Percentiles rank a stretch among this genome's conserved stretches.
These are phyloP conservation scores for Pteria penguin DNA, from an alignment of 2,888 invertebrate genomes.

Conservation along the genomic window DNA sequence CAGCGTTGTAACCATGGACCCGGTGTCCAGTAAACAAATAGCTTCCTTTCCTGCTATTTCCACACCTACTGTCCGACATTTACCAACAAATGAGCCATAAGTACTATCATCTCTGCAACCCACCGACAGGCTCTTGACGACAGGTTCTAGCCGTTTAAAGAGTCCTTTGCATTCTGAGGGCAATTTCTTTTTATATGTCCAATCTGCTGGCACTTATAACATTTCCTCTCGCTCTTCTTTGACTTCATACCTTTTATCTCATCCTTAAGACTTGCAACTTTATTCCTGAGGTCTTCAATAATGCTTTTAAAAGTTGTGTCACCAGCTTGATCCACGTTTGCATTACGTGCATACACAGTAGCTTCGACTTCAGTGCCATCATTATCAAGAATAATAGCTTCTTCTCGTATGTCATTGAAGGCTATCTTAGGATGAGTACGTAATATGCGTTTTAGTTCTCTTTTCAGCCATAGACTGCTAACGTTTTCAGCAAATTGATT, in stretches of 20 bases:
- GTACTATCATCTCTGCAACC: background rate
- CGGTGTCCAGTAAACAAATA: slow-evolving; percentile 18
- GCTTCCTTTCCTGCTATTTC: slow-evolving; percentile 2
- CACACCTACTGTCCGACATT: slow-evolving; percentile 1
- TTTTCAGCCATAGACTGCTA: slow-evolving; percentile 3
- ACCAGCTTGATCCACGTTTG: too few relatives aligned
- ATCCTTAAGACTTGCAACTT: slow-evolving; percentile 7
- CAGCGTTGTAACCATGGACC: slow-evolving; percentile 21
- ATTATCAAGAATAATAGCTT: slow-evolving; percentile 1
- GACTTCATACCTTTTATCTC: background rate
- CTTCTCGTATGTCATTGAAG: slow-evolving; percentile 18
- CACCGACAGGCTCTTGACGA: slow-evolving; percentile 7
- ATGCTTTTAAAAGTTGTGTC: background rate
- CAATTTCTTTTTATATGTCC: slow-evolving; percentile 20
- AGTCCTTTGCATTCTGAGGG: background rate
- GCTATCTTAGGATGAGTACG: background rate
- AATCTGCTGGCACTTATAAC: background rate
- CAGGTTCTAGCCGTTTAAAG: slow-evolving; percentile 15
- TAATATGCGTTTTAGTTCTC: slow-evolving; percentile 4
- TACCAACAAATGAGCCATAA: slow-evolving; percentile 14
- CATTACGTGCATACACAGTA: background rate
- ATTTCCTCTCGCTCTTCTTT: background rate
- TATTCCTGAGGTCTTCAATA: slow-evolving; percentile 3
- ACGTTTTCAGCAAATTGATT: slow-evolving; percentile 23
- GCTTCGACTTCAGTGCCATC: slow-evolving; percentile 1